Percentiles rank a stretch among this genome's conserved stretches.
Conservation (phyloP, 2,797 vertebrate genomes). For the Epinephelus coioides region DNA sequence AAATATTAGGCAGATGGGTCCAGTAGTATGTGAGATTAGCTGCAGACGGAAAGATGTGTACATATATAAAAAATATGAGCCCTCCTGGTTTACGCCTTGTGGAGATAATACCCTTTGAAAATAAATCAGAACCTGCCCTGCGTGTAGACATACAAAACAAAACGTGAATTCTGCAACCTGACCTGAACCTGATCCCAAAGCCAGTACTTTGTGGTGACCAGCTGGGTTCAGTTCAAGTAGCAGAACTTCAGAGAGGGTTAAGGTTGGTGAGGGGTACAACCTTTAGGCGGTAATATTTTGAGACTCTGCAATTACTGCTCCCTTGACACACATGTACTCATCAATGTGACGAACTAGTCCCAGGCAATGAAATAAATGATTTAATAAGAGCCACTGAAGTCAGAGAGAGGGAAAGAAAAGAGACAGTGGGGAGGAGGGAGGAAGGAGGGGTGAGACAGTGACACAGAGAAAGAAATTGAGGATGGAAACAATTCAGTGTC, state of each 20-base stretch:
- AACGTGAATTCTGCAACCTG: background rate
- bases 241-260: background rate
- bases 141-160: background rate
- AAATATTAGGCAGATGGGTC: too few relatives aligned
- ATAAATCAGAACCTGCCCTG: background rate
- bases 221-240: conserved; percentile 6
- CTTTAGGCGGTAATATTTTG: conserved; percentile 41
- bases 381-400: conserved; percentile 55
- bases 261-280: background rate
- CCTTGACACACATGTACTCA: conserved; percentile 26
- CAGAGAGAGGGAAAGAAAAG: conserved; percentile 30
- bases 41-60: too few relatives aligned
- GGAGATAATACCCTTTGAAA: background rate
- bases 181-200: background rate
- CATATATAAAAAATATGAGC: too few relatives aligned
- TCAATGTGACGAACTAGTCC: conserved; percentile 52
- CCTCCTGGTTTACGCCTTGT: too few relatives aligned
- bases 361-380: conserved; percentile 57
- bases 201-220: too few relatives aligned
- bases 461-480: conserved; percentile 60
- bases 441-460: conserved; percentile 41
- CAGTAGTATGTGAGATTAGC: too few relatives aligned
- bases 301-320: conserved; percentile 41
- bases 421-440: conserved; percentile 8
- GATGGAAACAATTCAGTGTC: conserved; percentile 80